A percentile compares a stretch with the other conserved stretches of the same genome.
Evolutionary conservation across 2,888 invertebrate genomes (phyloP).

Genomic region (Caenorhabditis sp.): DNA sequence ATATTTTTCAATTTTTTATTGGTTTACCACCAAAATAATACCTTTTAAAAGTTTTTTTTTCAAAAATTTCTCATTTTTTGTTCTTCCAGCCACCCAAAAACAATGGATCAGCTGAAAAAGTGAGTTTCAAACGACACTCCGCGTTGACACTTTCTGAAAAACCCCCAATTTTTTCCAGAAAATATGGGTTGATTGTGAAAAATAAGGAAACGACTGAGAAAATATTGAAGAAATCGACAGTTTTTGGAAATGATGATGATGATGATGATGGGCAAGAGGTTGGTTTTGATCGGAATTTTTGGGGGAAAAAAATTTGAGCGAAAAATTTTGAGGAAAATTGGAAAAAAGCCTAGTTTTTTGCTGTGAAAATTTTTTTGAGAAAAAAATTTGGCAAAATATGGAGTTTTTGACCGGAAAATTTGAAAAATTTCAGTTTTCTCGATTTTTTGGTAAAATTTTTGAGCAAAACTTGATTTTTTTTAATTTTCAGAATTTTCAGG

Average conservation of each 20-base stretch:
- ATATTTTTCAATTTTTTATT: background rate
- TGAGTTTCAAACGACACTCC: background rate
- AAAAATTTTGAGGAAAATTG: no score
- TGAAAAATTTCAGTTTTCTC: no score
- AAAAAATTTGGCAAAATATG: no score
- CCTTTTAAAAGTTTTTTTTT: background rate
- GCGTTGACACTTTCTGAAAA: background rate
- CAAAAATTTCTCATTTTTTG: background rate
- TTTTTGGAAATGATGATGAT: slow-evolving; percentile 56
- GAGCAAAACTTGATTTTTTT: no score
- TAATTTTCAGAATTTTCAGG: no score
- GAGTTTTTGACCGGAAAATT: no score
- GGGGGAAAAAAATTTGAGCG: no score
- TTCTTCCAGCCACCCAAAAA: slow-evolving; percentile 5
- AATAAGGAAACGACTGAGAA: slow-evolving; percentile 19
- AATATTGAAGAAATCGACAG: slow-evolving; percentile 16
- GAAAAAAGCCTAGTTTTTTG: no score
- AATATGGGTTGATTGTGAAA: slow-evolving; percentile 52
- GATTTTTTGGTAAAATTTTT: no score
- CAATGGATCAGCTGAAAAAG: slow-evolving; percentile 7
- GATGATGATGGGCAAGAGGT: slow-evolving; percentile 28
- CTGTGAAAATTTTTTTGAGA: no score
- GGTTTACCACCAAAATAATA: background rate
- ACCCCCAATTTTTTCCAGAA: slow-evolving; percentile 12
- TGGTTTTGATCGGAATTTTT: no score